Conservation (phyloP, 2,113 vertebrate genomes). For the Neotoma lepida region DNA sequence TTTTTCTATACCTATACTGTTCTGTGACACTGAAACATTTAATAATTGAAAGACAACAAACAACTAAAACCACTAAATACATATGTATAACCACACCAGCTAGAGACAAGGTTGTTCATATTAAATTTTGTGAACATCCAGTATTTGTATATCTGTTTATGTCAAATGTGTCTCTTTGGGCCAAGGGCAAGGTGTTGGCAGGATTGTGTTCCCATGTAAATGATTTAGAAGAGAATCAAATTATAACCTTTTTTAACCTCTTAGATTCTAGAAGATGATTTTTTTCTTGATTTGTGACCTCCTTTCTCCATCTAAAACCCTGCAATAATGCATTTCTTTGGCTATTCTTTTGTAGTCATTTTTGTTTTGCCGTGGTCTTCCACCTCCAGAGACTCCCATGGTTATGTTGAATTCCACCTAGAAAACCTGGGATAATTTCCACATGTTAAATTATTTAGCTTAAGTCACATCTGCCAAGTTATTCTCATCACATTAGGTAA, state of each 20-base stretch:
- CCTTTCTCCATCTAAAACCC: neutral
- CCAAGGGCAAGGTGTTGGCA: neutral
- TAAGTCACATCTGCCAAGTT: conserved; percentile 9
- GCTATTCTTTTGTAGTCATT: neutral
- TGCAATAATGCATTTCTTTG: neutral
- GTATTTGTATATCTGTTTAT: neutral
- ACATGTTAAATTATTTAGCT: neutral
- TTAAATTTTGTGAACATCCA: neutral
- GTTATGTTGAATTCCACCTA: neutral
- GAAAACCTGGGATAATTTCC: neutral
- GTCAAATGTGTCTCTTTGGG: neutral
- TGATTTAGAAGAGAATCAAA: neutral
- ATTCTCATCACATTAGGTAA: neutral
- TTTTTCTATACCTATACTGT: neutral
- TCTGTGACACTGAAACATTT: conserved; percentile 14
- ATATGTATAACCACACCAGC: neutral
- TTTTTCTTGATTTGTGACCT: neutral
- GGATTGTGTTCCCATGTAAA: neutral
- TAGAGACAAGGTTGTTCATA: neutral
- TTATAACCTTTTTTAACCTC: neutral
- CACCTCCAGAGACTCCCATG: neutral
- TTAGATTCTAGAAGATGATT: neutral
- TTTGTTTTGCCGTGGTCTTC: neutral
- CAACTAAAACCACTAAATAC: neutral
- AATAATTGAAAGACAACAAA: neutral